phyloP scores from a whole-genome alignment of 2,113 vertebrate species.

The Eurystomus gularis region DNA sequence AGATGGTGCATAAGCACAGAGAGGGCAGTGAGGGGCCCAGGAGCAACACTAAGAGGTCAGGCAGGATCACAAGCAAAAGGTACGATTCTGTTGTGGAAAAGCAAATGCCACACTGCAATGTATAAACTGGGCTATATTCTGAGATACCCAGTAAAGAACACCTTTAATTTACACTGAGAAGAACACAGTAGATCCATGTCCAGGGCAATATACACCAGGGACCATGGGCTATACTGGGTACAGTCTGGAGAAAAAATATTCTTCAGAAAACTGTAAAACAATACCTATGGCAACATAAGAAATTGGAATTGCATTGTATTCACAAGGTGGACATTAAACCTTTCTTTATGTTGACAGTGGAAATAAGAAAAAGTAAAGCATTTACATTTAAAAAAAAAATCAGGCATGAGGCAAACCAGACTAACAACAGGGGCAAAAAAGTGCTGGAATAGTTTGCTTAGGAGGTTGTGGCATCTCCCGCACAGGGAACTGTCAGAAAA shows the following conservation, averaged over 20 bases:
- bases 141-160: not conserved
- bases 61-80: not conserved
- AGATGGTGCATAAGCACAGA: not conserved
- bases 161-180: not conserved
- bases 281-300: not conserved
- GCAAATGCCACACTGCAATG: not conserved
- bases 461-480: not conserved
- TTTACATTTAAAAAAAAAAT: not conserved
- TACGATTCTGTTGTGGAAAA: not conserved
- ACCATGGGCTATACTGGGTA: not conserved
- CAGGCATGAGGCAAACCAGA: not conserved
- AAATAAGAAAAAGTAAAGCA: not conserved
- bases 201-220: not conserved
- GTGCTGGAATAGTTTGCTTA: not conserved
- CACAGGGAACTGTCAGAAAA: not conserved
- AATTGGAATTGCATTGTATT: not conserved
- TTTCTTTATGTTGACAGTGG: not conserved
- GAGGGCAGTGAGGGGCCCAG: accelerated
- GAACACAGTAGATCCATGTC: not conserved
- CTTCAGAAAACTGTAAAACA: not conserved
- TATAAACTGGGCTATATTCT: not conserved
- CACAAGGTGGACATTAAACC: not conserved
- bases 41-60: not conserved
- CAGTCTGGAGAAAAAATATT: not conserved
- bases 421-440: not conserved